Evolutionary conservation across 2,113 vertebrate genomes (phyloP).

Genomic region (Neogale vison): DNA sequence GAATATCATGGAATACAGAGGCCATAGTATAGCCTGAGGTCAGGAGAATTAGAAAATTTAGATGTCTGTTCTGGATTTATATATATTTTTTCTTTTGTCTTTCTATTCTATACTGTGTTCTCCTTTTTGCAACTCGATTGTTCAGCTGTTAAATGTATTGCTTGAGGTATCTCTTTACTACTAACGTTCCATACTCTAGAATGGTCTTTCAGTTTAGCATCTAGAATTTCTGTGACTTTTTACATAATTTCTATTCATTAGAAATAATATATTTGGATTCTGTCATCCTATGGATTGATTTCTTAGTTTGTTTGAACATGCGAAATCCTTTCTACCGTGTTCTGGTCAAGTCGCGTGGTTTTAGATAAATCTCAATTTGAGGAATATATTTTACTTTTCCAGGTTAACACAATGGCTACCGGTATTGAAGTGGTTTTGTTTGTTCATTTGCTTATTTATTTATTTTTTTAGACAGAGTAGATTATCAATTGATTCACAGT

Average conservation of each 20-base stretch:
- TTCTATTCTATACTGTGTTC: background rate
- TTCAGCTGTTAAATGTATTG: background rate
- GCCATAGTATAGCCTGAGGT: background rate
- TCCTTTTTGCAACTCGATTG: background rate
- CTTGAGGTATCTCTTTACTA: background rate
- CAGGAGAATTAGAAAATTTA: background rate
- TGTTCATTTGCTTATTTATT: background rate
- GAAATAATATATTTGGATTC: background rate
- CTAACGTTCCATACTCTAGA: background rate
- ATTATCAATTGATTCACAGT: background rate
- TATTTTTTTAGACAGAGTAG: background rate
- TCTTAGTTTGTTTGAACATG: background rate
- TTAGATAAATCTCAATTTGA: background rate
- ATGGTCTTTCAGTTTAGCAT: background rate
- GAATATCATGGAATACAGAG: background rate
- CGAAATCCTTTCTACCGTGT: background rate
- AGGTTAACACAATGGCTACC: background rate
- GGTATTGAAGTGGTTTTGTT: background rate
- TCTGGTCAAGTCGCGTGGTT: background rate
- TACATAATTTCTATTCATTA: background rate
- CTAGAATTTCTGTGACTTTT: background rate
- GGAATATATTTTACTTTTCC: background rate
- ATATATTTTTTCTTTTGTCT: background rate
- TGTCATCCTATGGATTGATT: background rate
- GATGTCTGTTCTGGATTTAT: background rate